These are phyloP conservation scores for Hypotaenidia okinawae DNA, from an alignment of 2,797 vertebrate species.

Conservation along the genomic window DNA sequence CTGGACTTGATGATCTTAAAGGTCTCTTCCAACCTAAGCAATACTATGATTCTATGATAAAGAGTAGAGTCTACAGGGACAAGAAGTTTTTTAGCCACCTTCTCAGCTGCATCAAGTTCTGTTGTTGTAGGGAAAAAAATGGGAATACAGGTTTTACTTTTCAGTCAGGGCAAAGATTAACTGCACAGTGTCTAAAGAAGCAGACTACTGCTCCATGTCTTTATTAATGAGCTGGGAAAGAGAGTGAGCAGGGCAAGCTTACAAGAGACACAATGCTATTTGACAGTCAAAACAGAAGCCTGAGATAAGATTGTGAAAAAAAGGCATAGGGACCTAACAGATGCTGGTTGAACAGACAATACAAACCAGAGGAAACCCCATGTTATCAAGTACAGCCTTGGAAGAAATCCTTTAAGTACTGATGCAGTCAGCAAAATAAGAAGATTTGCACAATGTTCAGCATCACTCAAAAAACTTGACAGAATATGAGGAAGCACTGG, in stretches of 20 bases:
- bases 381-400: background rate
- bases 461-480: constrained; percentile 1
- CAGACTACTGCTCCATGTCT: background rate
- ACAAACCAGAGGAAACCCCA: background rate
- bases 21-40: no score
- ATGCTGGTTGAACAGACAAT: background rate
- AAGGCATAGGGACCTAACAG: background rate
- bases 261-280: background rate
- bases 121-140: background rate
- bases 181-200: background rate
- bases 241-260: background rate
- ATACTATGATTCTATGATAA: no score
- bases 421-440: constrained; percentile 9
- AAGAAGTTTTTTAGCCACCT: background rate
- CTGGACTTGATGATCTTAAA: no score
- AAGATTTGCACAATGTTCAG: background rate
- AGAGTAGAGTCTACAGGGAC: background rate
- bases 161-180: background rate
- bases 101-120: background rate
- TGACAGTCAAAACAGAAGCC: constrained; percentile 26
- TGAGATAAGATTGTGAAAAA: constrained; percentile 6
- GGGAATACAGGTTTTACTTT: background rate
- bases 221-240: constrained; percentile 5
- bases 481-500: background rate
- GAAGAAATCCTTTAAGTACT: background rate